phyloP scores from a whole-genome alignment of 2,113 vertebrate species.

The Gnathonemus echidnorhynchus region DNA sequence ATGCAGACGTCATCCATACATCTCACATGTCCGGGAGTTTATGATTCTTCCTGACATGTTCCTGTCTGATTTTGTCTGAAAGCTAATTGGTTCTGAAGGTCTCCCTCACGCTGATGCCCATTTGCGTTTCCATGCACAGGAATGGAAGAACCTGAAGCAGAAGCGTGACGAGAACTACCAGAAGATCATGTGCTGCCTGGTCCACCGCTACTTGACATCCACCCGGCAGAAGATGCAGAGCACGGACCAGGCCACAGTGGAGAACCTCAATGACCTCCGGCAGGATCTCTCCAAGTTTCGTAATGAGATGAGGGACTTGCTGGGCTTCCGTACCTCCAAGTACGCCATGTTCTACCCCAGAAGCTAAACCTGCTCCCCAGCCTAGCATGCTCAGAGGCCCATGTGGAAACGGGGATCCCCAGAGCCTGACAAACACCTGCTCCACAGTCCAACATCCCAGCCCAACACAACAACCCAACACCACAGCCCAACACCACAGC shows the following conservation, averaged over 20 bases:
- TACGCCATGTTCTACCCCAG: constrained; percentile 98
- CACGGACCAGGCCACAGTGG: constrained; percentile 90
- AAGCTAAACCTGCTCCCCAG: constrained; percentile 61
- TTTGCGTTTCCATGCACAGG: constrained; percentile 62
- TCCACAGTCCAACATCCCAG: too few relatives aligned
- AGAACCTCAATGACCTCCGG: constrained; percentile 92
- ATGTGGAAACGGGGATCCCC: constrained; percentile 14
- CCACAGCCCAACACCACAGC: constrained; percentile 28
- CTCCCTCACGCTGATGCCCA: background rate
- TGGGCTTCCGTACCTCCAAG: constrained; percentile 96
- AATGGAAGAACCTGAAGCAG: constrained; percentile 92
- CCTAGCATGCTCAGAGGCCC: constrained; percentile 54
- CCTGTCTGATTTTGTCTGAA: background rate
- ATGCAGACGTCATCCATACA: background rate
- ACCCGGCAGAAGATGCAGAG: constrained; percentile 97
- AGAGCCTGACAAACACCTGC: background rate
- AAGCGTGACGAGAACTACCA: constrained; percentile 95
- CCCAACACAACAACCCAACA: too few relatives aligned
- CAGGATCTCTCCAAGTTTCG: constrained; percentile 96
- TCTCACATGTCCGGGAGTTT: background rate
- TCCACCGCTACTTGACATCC: constrained; percentile 94
- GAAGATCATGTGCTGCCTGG: constrained; percentile 97
- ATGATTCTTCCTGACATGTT: background rate
- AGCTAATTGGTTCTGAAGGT: background rate
- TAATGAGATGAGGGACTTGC: constrained; percentile 94